Base-by-base conservation (phyloP, 2,888 invertebrate species). In the Dynastes grantii region DNA sequence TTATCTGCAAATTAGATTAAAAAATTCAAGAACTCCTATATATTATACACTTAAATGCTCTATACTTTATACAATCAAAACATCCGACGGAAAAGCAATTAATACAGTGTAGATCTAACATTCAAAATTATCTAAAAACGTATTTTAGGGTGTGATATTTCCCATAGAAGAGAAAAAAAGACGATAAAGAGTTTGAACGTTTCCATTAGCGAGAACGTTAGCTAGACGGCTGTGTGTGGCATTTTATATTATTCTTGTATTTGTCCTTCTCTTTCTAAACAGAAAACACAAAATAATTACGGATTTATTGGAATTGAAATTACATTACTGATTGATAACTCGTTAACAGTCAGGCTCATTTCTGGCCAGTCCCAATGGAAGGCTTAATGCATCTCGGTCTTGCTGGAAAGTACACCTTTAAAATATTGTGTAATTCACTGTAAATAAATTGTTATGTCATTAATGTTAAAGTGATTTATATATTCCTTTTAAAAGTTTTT, bases 141-240 rank as follows among this genome's bases (percentile, higher is more conserved):
- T 58, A 40, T 65, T 68, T 61, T 45, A 73, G 73, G 73, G 73
- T 73, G 73, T 73, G 73, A 73, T 73, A 73, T 73, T 73, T 61
- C 16, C 4, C n/a, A 61, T 73, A 61, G 73, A 61, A 22, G 58
- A 58, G 22, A 73, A 61, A 27, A 68, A 58, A 53, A 58, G 27
- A 32, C 45, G 73, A 73, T 73, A 73, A 73, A 73, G 73, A 73
- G 27, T 73, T 73, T 53, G 61, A 73, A 73, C 73, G 55, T 73
- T 73, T 73, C 73, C 73, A 73, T 73, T 73, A 73, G 73, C 37
- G 40, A 40, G 16, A 40, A 40, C 65, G 49, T 71, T 78, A 73
- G 64, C 73, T 45, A 45, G 73, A 73, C 78, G 22, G 51, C 73
- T 78, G 78, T 73, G 78, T 78, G 78, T 78, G 78, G 78, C 65